Evolutionary conservation across 1,140 invertebrate genomes (phyloP).

Genomic region (Helicoverpa armigera): DNA sequence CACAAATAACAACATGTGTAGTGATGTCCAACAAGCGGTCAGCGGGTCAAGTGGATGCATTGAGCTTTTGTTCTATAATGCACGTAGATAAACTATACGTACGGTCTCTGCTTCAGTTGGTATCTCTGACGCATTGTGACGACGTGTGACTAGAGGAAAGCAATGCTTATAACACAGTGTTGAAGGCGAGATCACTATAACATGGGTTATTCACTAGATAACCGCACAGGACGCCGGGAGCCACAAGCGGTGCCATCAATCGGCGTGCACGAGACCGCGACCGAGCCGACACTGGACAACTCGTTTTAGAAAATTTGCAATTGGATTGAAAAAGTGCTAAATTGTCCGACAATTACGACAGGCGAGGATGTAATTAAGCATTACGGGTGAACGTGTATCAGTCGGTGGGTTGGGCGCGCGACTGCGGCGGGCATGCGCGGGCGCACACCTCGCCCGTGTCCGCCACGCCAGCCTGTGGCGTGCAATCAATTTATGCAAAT

Average conservation of each 20-base stretch:
- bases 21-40: slow-evolving; percentile 55
- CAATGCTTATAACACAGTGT: slow-evolving; percentile 56
- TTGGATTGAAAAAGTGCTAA: slow-evolving; percentile 65
- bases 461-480: slow-evolving; percentile 64
- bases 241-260: slow-evolving; percentile 55
- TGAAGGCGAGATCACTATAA: slow-evolving; percentile 64
- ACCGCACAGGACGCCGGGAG: slow-evolving; percentile 61
- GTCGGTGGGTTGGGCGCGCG: slow-evolving; percentile 79
- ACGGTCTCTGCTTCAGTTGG: slow-evolving; percentile 83
- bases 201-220: slow-evolving; percentile 66
- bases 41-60: slow-evolving; percentile 53
- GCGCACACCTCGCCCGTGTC: slow-evolving; percentile 45
- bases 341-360: slow-evolving; percentile 66
- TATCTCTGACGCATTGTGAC: slow-evolving; percentile 81
- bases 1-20: slow-evolving; percentile 50
- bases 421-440: slow-evolving; percentile 65
- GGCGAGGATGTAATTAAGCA: slow-evolving; percentile 78
- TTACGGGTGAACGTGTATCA: slow-evolving; percentile 79
- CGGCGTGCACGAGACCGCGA: slow-evolving; percentile 49
- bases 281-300: slow-evolving; percentile 54
- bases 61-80: slow-evolving; percentile 49
- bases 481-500: slow-evolving; percentile 85
- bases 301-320: slow-evolving; percentile 61
- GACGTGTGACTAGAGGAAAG: slow-evolving; percentile 53
- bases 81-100: slow-evolving; percentile 67